Evolutionary conservation across 2,888 invertebrate species (phyloP).

Genomic region (Limenitis arthemis): DNA sequence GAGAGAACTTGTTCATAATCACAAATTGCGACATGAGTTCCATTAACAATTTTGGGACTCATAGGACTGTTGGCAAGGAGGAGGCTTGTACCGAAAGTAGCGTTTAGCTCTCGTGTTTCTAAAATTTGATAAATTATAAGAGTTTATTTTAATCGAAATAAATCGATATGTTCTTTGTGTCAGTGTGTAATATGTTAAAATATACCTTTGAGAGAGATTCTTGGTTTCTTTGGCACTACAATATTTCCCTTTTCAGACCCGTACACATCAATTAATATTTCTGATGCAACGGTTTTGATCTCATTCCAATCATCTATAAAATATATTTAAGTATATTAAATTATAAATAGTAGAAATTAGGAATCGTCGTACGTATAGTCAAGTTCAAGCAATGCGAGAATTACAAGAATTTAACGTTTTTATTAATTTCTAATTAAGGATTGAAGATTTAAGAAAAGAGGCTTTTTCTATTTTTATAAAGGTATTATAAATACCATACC

Average conservation of each 20-base stretch:
- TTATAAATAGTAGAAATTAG: too few relatives aligned
- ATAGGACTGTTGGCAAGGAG: conserved; percentile 95
- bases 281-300: conserved; percentile 80
- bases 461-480: too few relatives aligned
- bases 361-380: too few relatives aligned
- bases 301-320: conserved; percentile 87
- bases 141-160: too few relatives aligned
- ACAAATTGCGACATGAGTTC: conserved; percentile 92
- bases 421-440: too few relatives aligned
- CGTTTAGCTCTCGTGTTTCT: conserved; percentile 88
- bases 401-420: too few relatives aligned
- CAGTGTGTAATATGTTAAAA: conserved; percentile 28
- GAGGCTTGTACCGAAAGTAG: conserved; percentile 93
- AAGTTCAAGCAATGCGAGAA: too few relatives aligned
- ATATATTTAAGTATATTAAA: not conserved
- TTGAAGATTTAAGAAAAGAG: too few relatives aligned
- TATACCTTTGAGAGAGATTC: conserved; percentile 83
- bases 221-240: conserved; percentile 68
- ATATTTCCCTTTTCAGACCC: conserved; percentile 73
- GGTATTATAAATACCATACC: conserved; percentile 34
- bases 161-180: not conserved
- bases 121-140: conserved; percentile 11
- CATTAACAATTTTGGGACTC: conserved; percentile 97
- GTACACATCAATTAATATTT: conserved; percentile 73
- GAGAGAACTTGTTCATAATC: conserved; percentile 83